Evolutionary conservation across 1,140 invertebrate species (phyloP).

Genomic region (Harpegnathos saltator): DNA sequence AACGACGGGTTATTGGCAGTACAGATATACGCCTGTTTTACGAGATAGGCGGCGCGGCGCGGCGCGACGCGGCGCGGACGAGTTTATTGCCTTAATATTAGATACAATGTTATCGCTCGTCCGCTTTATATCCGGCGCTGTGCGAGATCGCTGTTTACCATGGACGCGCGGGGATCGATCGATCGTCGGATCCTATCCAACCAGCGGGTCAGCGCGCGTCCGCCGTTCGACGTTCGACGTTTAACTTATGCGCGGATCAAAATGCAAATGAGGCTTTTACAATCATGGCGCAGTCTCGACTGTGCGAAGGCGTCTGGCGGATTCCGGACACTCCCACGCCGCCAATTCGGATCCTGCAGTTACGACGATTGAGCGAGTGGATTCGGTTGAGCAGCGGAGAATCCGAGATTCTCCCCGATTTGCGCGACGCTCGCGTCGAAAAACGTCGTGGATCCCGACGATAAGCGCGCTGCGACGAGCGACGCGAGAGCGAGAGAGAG

Average conservation of each 20-base stretch:
- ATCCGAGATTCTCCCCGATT: background rate
- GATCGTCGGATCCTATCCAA: slow-evolving; percentile 25
- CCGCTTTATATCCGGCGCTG: slow-evolving; percentile 33
- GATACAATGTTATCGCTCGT: slow-evolving; percentile 64
- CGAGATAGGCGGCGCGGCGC: slow-evolving; percentile 46
- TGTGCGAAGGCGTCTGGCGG: background rate
- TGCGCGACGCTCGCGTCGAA: background rate
- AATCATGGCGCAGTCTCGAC: slow-evolving; percentile 3
- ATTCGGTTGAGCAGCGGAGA: background rate
- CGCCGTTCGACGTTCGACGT: slow-evolving; percentile 44
- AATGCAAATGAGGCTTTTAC: slow-evolving; percentile 44
- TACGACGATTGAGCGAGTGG: background rate
- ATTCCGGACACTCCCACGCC: slow-evolving; percentile 26
- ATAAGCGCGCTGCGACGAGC: no score
- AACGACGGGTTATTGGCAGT: slow-evolving; percentile 56
- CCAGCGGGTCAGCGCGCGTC: slow-evolving; percentile 12
- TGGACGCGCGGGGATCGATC: slow-evolving; percentile 15
- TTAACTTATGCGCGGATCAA: slow-evolving; percentile 29
- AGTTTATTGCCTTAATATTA: slow-evolving; percentile 75
- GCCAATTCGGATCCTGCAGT: slow-evolving; percentile 23
- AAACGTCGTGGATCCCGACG: background rate
- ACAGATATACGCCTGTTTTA: slow-evolving; percentile 56
- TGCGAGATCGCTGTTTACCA: slow-evolving; percentile 34
- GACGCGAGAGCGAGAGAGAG: no score
- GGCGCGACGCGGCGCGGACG: no score